These are phyloP conservation scores for Sipha flava DNA, from an alignment of 1,140 invertebrate species.

Conservation along the genomic window DNA sequence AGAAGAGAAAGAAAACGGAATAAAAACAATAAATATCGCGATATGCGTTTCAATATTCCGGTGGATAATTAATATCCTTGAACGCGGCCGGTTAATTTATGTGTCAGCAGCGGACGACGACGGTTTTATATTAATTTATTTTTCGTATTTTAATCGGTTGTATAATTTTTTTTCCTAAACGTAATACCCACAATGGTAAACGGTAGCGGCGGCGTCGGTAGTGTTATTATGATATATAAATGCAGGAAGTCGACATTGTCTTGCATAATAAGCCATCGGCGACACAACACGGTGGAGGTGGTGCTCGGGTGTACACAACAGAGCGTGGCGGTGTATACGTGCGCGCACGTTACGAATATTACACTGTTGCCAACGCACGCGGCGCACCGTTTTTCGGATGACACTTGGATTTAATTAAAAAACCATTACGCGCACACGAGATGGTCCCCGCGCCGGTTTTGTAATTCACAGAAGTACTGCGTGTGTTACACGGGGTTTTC, in stretches of 20 bases:
- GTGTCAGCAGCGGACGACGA: not conserved
- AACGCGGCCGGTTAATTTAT: not conserved
- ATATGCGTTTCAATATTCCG: not conserved
- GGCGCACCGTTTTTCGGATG: not conserved
- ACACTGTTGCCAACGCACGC: slow-evolving; percentile 23
- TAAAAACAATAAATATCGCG: too few relatives aligned
- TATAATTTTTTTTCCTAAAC: not conserved
- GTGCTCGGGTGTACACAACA: not conserved
- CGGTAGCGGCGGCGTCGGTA: not conserved
- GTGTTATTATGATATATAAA: slow-evolving; percentile 1
- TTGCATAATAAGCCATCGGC: slow-evolving; percentile 26
- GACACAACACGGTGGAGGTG: not conserved
- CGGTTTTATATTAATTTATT: not conserved
- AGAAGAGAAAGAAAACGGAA: not conserved
- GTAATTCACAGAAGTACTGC: not conserved
- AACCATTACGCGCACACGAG: not conserved
- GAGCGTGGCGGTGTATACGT: not conserved
- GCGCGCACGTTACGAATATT: not conserved
- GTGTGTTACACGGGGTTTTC: not conserved
- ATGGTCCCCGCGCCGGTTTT: not conserved
- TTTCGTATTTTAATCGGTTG: not conserved
- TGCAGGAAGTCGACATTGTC: slow-evolving; percentile 31
- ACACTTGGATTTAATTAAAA: slow-evolving; percentile 24
- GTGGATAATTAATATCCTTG: not conserved
- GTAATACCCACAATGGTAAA: not conserved